Evolutionary conservation across 1,140 invertebrate genomes (phyloP).

Genomic region (Halyomorpha halys): DNA sequence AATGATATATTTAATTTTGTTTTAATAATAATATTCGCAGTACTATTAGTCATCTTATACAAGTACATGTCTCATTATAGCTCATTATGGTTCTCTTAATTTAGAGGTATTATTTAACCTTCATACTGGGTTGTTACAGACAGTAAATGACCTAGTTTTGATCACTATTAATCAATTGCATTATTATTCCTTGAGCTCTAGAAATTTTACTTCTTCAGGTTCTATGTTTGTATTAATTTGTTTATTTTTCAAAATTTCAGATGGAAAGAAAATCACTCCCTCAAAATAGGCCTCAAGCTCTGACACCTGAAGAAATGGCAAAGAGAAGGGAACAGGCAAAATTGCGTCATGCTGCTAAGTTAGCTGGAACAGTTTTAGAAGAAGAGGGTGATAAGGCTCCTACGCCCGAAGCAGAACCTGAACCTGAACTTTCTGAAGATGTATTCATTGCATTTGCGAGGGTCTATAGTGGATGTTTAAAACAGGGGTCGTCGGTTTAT

Average conservation of each 20-base stretch:
- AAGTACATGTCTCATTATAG: too few species aligned
- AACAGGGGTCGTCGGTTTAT: constrained; percentile 58
- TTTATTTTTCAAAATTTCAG: constrained; percentile 17
- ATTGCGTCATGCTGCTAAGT: constrained; percentile 27
- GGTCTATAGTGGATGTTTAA: constrained; percentile 81
- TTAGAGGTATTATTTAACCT: too few species aligned
- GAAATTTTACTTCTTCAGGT: not conserved
- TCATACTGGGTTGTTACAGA: too few species aligned
- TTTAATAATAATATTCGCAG: too few species aligned
- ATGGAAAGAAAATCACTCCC: constrained; percentile 54
- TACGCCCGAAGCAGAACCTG: constrained; percentile 32
- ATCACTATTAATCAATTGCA: too few species aligned
- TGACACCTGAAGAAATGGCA: constrained; percentile 67
- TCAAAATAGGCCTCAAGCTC: constrained; percentile 55
- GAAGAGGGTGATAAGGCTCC: constrained; percentile 14
- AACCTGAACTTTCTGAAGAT: constrained; percentile 40
- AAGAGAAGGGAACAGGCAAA: constrained; percentile 56
- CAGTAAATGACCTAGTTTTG: too few species aligned
- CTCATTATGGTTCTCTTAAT: too few species aligned
- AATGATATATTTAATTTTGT: too few species aligned
- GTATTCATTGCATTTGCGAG: constrained; percentile 87
- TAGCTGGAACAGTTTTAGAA: constrained; percentile 27
- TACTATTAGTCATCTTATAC: too few species aligned
- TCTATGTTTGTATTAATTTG: too few species aligned
- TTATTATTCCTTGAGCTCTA: not conserved